Percentiles rank a stretch among this genome's conserved stretches.
These are phyloP conservation scores for Iphiclides podalirius DNA, from an alignment of 2,888 invertebrate genomes.

Conservation along the genomic window DNA sequence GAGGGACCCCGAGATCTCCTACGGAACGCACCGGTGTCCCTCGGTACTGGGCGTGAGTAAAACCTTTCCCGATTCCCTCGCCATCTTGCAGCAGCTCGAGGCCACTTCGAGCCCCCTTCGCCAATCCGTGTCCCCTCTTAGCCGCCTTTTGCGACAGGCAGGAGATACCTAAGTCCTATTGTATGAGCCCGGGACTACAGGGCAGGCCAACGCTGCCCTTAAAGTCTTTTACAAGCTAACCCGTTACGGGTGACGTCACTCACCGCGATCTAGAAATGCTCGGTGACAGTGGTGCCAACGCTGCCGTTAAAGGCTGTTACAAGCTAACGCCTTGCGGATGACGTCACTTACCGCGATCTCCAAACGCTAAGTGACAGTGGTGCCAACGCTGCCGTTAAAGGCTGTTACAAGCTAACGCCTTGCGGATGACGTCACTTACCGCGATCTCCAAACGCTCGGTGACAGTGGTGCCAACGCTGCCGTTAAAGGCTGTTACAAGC, in stretches of 20 bases:
- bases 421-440: slow-evolving; percentile 46
- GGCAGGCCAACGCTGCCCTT: slow-evolving; percentile 38
- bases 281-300: slow-evolving; percentile 37
- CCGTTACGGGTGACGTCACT: too few relatives aligned
- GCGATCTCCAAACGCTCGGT: slow-evolving; percentile 38
- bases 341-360: slow-evolving; percentile 47
- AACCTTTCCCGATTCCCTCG: too few relatives aligned
- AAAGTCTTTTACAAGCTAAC: slow-evolving; percentile 42
- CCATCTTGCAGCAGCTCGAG: too few relatives aligned
- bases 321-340: too few relatives aligned
- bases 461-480: slow-evolving; percentile 40
- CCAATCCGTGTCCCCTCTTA: too few relatives aligned
- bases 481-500: slow-evolving; percentile 40
- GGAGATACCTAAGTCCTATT: too few relatives aligned
- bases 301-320: slow-evolving; percentile 40
- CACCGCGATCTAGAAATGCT: slow-evolving; percentile 44
- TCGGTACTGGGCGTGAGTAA: too few relatives aligned
- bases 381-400: slow-evolving; percentile 39
- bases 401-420: too few relatives aligned
- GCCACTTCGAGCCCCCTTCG: slow-evolving; percentile 39
- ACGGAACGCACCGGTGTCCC: too few relatives aligned
- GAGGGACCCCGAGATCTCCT: too few relatives aligned
- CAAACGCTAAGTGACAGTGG: slow-evolving; percentile 34
- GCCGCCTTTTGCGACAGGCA: too few relatives aligned
- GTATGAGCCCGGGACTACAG: too few relatives aligned